phyloP scores from a whole-genome alignment of 2,888 invertebrate genomes.

The Nasonia oneida region DNA sequence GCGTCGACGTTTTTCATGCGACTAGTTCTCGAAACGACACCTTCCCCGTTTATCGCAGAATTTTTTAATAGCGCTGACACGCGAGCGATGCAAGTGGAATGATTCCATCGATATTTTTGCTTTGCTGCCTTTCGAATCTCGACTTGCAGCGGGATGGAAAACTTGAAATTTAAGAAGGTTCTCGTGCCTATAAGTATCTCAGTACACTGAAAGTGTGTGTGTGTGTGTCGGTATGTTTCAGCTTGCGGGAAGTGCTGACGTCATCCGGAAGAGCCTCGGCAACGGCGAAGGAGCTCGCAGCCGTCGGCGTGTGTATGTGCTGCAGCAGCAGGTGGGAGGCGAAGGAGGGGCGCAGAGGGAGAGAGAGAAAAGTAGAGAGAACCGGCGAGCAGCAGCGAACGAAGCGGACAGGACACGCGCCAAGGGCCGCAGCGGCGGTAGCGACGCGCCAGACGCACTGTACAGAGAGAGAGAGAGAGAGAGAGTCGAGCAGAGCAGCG shows the following conservation, averaged over 20 bases:
- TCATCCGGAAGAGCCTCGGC: constrained; percentile 28
- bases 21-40: neutral
- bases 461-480: neutral
- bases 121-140: no score
- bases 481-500: neutral
- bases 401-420: constrained; percentile 20
- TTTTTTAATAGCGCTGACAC: constrained; percentile 4
- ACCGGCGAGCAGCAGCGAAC: neutral
- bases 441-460: neutral
- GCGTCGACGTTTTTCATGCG: neutral
- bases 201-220: neutral
- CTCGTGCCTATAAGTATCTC: neutral
- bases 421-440: constrained; percentile 5
- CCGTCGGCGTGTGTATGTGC: neutral
- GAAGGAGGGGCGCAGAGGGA: constrained; percentile 21
- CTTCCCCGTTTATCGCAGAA: neutral
- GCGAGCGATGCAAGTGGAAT: neutral
- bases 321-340: neutral
- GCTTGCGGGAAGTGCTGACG: constrained; percentile 41
- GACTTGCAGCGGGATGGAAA: no score
- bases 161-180: no score
- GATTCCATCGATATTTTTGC: no score
- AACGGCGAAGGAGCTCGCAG: neutral
- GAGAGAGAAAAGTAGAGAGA: constrained; percentile 1
- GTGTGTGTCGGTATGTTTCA: constrained; percentile 2